These are phyloP conservation scores for Phyto melanocephala DNA, from an alignment of 2,888 invertebrate species.

Conservation along the genomic window DNA sequence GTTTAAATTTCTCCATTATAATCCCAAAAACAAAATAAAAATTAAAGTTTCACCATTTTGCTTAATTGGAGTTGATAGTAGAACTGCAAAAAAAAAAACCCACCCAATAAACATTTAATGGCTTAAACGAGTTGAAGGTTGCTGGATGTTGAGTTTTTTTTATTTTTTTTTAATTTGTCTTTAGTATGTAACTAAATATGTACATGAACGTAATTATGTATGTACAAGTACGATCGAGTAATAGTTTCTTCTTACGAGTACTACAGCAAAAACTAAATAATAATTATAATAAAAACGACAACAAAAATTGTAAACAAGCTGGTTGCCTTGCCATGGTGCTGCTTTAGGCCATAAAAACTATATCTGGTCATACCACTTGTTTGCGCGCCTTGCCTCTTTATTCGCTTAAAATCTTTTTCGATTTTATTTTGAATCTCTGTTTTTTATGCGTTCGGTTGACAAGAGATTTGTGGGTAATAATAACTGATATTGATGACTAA, in stretches of 20 bases:
- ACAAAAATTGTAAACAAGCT: conserved; percentile 37
- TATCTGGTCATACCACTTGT: conserved; percentile 59
- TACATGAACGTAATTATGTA: conserved; percentile 23
- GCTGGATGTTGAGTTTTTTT: conserved; percentile 11
- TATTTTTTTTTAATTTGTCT: no score
- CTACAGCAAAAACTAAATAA: conserved; percentile 26
- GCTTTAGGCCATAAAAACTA: conserved; percentile 60
- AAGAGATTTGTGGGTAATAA: conserved; percentile 27
- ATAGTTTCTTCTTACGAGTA: conserved; percentile 46
- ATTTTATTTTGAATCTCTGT: conserved; percentile 5
- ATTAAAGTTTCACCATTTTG: conserved; percentile 35
- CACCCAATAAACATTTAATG: conserved; percentile 51
- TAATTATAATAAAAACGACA: neutral
- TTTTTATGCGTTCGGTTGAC: conserved; percentile 10
- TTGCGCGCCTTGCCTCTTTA: conserved; percentile 31
- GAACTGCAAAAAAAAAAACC: conserved; percentile 1
- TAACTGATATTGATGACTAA: conserved; percentile 29
- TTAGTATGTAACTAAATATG: conserved; percentile 6
- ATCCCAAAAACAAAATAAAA: conserved; percentile 6
- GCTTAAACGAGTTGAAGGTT: conserved; percentile 45
- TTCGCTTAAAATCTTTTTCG: neutral
- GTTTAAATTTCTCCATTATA: conserved; percentile 27
- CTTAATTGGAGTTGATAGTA: conserved; percentile 27
- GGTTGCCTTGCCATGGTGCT: conserved; percentile 52
- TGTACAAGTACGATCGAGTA: conserved; percentile 39